Evolutionary conservation across 2,797 vertebrate species (phyloP).

Genomic region (Sebastes taczanowskii): DNA sequence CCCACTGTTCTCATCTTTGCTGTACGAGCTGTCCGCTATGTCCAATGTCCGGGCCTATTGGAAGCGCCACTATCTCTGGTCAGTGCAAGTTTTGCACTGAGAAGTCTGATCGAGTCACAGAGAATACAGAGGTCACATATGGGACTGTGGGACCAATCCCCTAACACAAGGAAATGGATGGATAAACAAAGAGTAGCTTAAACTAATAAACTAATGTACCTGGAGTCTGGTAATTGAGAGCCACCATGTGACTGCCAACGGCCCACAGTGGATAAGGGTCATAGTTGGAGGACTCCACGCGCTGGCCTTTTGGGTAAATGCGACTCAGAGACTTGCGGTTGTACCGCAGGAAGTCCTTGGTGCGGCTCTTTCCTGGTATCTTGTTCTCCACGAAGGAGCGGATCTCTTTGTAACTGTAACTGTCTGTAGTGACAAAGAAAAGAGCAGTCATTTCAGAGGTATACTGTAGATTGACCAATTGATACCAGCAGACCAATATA

Average conservation of each 20-base stretch:
- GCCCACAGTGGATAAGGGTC: constrained; percentile 95
- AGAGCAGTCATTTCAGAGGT: not conserved
- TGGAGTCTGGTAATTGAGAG: constrained; percentile 96
- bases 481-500: not conserved
- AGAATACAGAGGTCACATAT: not conserved
- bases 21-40: not conserved
- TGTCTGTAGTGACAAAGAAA: constrained; percentile 74
- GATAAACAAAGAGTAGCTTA: not conserved
- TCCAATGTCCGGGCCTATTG: not conserved
- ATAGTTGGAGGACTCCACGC: constrained; percentile 97
- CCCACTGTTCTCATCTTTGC: not conserved
- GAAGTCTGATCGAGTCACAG: not conserved
- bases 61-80: not conserved
- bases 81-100: not conserved
- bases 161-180: not conserved
- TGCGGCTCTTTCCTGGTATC: constrained; percentile 84
- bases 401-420: constrained; percentile 91
- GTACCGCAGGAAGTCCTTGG: constrained; percentile 86
- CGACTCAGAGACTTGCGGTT: constrained; percentile 94
- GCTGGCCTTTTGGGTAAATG: constrained; percentile 94
- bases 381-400: constrained; percentile 97
- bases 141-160: not conserved
- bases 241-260: constrained; percentile 94
- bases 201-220: constrained; percentile 75
- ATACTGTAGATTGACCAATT: not conserved